Evolutionary conservation across 2,113 vertebrate species (phyloP), one percentile per base, ranked within the genome.

Genomic region (Pyxicephalus adspersus): DNA sequence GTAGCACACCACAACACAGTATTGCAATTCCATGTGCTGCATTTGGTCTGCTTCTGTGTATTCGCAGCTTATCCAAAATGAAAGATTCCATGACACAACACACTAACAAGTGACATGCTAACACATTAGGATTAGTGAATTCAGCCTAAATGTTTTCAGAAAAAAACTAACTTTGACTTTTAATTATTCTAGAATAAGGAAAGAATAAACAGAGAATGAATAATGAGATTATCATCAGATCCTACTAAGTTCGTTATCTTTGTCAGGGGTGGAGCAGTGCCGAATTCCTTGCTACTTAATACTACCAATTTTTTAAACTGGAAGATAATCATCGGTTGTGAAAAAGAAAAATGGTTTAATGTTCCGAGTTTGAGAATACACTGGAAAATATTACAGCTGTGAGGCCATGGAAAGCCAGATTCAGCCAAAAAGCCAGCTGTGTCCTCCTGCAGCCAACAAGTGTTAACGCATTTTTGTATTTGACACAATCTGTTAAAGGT

Each of bases 311-410:
- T 74, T 74, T 60, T 55, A 38, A 29, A 74, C 60, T 60, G 28
- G 25, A 51, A 63, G 73, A 76, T 76, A 76, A 76, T 61, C 73
- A 76, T 76, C 58, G 22, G 73, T 76, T 76, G 58, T 64, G 57
- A 76, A 76, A 75, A 64, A 63, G 34, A 63, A 76, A 60, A 61
- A 76, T 50, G n/a, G 73, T 76, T 76, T 76, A 64, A 76, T 76
- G 73, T 76, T 76, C n/a, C 38, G 23, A 76, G 73, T 22, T 51
- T 28, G 73, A 76, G 58, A 64, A 63, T 76, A 63, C 38, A 63
- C 58, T 61, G 73, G 57, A 76, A 76, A 76, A 76, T 76, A 76
- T 76, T 76, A 64, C 58, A 76, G 57, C 57, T 76, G 73, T 63
- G 58, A 76, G 38, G 34, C 73, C 34, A 76, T 61, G 73, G 73